Percentiles rank a stretch among this genome's conserved stretches.
These are phyloP conservation scores for Tragelaphus oryx DNA, from an alignment of 2,797 vertebrate genomes.

Conservation along the genomic window DNA sequence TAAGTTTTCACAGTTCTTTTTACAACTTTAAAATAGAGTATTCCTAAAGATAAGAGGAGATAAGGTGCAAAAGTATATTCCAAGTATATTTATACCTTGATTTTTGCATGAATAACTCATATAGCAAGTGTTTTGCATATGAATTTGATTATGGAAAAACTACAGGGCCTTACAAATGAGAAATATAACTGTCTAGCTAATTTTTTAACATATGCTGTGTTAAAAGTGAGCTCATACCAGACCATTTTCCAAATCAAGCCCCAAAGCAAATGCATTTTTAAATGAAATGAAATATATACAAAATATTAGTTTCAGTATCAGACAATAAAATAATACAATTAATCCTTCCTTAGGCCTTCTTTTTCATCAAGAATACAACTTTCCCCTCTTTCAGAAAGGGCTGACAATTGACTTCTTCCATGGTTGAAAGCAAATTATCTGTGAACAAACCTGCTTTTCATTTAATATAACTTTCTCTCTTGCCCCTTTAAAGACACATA, in stretches of 20 bases:
- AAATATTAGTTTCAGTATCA: not conserved
- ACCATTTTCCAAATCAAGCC: constrained; percentile 19
- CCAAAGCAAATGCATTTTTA: not conserved
- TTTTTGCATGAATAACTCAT: constrained; percentile 39
- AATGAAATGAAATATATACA: constrained; percentile 4
- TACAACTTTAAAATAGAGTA: not conserved
- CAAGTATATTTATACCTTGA: not conserved
- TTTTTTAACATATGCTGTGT: not conserved
- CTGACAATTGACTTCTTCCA: not conserved
- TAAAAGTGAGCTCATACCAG: not conserved
- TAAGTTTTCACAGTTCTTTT: not conserved
- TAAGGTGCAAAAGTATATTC: not conserved
- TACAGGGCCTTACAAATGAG: not conserved
- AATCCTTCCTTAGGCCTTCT: not conserved
- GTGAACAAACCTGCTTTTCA: not conserved
- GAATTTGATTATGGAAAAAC: constrained; percentile 37
- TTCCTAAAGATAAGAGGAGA: not conserved
- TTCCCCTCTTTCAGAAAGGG: not conserved
- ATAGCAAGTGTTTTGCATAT: constrained; percentile 23
- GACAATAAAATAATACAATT: not conserved
- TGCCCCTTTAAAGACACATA: constrained; percentile 15
- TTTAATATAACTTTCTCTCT: constrained; percentile 18
- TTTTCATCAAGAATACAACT: not conserved
- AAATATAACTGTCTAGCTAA: not conserved
- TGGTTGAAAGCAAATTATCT: not conserved